These are phyloP conservation scores for Disparrhopalites patrizii DNA, from an alignment of 2,888 invertebrate genomes.

Conservation along the genomic window DNA sequence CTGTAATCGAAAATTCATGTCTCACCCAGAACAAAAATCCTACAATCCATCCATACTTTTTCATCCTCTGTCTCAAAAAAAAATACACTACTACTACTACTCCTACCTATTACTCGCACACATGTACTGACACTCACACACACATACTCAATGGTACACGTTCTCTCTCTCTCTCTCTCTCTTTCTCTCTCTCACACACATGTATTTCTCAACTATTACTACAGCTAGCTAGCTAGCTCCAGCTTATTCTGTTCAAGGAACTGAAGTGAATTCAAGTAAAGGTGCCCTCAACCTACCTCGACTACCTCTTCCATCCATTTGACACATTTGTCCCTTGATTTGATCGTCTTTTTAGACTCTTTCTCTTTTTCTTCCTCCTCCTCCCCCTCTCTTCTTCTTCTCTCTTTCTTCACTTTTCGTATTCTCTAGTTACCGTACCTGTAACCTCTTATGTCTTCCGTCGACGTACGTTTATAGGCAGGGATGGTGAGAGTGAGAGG, in stretches of 20 bases:
- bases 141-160: constrained; percentile 22
- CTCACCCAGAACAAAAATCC: constrained; percentile 49
- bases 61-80: constrained; percentile 37
- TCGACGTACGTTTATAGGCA: no score
- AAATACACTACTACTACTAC: no score
- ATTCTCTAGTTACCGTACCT: constrained; percentile 18
- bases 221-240: no score
- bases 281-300: constrained; percentile 31
- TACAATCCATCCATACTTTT: constrained; percentile 48
- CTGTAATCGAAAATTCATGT: constrained; percentile 49
- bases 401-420: constrained; percentile 15
- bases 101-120: no score
- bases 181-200: background rate
- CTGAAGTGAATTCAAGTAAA: constrained; percentile 34
- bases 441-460: no score
- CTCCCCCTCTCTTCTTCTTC: background rate
- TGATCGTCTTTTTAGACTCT: constrained; percentile 34
- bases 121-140: constrained; percentile 22
- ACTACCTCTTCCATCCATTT: constrained; percentile 36
- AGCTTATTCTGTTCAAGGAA: constrained; percentile 14
- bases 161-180: background rate
- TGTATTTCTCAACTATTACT: no score
- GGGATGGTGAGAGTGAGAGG: no score
- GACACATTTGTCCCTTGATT: constrained; percentile 47
- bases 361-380: constrained; percentile 1